These are phyloP conservation scores for Unio delphinus DNA, from an alignment of 2,888 invertebrate genomes.

Conservation along the genomic window DNA sequence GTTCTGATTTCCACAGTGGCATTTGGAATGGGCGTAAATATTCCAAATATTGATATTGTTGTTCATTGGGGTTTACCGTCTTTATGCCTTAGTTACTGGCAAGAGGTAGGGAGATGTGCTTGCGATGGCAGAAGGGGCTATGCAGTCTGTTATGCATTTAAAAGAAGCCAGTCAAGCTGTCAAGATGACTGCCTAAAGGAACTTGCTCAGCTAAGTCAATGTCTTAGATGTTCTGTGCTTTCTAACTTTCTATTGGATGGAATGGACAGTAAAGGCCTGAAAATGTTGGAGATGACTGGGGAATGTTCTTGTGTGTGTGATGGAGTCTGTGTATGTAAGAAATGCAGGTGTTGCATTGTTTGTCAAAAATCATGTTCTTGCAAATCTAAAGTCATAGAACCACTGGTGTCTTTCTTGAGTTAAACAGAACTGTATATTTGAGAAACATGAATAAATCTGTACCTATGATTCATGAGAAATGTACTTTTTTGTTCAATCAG, in stretches of 20 bases:
- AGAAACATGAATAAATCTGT: no score
- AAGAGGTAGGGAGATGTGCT: slow-evolving; percentile 20
- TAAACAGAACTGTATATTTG: no score
- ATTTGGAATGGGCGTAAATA: slow-evolving; percentile 33
- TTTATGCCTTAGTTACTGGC: slow-evolving; percentile 20
- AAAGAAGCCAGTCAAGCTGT: slow-evolving; percentile 2
- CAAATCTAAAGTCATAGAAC: not conserved
- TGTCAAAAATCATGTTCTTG: slow-evolving; percentile 9
- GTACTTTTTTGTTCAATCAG: no score
- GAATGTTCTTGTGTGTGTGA: not conserved
- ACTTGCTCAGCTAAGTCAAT: not conserved
- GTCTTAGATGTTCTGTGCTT: slow-evolving; percentile 4
- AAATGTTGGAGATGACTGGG: not conserved
- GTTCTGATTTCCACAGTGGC: slow-evolving; percentile 25
- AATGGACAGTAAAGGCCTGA: slow-evolving; percentile 4
- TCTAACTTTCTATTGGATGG: slow-evolving; percentile 3
- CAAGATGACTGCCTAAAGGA: not conserved
- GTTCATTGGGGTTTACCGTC: slow-evolving; percentile 24
- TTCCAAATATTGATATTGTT: slow-evolving; percentile 22
- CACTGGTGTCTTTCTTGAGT: not conserved
- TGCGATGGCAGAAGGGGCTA: slow-evolving; percentile 1
- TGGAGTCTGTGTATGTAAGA: slow-evolving; percentile 8
- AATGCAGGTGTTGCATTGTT: slow-evolving; percentile 12
- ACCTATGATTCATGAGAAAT: no score
- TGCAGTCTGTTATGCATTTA: slow-evolving; percentile 12